A percentile compares a stretch with the other conserved stretches of the same genome.
These are phyloP conservation scores for Lepisosteus oculatus DNA, from an alignment of 2,113 vertebrate genomes.

Conservation along the genomic window DNA sequence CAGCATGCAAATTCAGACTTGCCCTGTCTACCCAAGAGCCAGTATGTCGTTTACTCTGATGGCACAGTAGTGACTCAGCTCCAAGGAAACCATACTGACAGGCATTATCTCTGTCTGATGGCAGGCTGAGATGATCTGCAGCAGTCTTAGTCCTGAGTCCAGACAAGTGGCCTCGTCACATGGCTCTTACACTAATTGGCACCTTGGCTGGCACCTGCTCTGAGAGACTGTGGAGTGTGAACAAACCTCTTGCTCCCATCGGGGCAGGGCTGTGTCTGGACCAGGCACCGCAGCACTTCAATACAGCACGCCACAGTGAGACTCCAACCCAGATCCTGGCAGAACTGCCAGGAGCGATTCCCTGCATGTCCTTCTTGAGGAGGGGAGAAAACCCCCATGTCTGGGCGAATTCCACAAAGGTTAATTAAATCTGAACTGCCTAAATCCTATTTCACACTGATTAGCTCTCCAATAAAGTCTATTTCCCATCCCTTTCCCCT, in stretches of 20 bases:
- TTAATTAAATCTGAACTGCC: slow-evolving; percentile 70
- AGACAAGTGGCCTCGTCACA: background rate
- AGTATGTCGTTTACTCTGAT: background rate
- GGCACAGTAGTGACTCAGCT: slow-evolving; percentile 37
- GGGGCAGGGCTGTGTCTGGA: slow-evolving; percentile 47
- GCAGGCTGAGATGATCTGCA: background rate
- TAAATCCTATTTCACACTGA: slow-evolving; percentile 48
- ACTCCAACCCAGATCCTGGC: slow-evolving; percentile 63
- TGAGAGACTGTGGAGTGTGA: slow-evolving; percentile 24
- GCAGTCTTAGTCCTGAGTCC: background rate
- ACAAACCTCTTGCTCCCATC: slow-evolving; percentile 56
- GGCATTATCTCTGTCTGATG: background rate
- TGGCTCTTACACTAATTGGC: background rate
- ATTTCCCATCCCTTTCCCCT: no score
- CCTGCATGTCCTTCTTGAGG: background rate
- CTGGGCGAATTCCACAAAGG: slow-evolving; percentile 60
- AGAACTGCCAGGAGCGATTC: slow-evolving; percentile 38
- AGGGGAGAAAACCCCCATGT: slow-evolving; percentile 37
- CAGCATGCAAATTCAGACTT: no score
- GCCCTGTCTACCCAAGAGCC: no score
- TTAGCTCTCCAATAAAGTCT: slow-evolving; percentile 39
- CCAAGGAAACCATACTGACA: slow-evolving; percentile 38
- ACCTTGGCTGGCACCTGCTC: slow-evolving; percentile 21
- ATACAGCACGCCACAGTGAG: slow-evolving; percentile 59
- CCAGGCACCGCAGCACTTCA: slow-evolving; percentile 43